Percentiles rank a stretch among this genome's conserved stretches.
Conservation (phyloP, 2,888 invertebrate genomes). For the Onchidella celtica region DNA sequence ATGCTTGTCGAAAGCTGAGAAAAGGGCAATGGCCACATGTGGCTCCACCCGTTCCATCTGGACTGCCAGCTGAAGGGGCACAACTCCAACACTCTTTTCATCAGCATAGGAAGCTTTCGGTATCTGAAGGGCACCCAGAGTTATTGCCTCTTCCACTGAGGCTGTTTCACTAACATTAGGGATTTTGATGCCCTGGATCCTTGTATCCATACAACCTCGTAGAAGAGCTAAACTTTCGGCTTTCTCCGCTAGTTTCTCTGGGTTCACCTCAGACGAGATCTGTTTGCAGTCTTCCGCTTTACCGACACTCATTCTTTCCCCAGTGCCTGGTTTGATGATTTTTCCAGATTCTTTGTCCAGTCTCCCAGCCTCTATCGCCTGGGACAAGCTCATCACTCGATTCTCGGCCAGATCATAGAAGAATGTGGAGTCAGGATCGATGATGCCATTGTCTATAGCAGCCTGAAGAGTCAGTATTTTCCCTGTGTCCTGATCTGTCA, state of each 20-base stretch:
- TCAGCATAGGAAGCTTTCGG: slow-evolving; percentile 66
- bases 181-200: slow-evolving; percentile 84
- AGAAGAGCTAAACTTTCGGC: slow-evolving; percentile 68
- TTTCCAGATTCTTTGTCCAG: slow-evolving; percentile 71
- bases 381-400: slow-evolving; percentile 66
- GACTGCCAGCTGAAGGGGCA: slow-evolving; percentile 71
- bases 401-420: slow-evolving; percentile 68
- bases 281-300: slow-evolving; percentile 88
- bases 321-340: slow-evolving; percentile 85
- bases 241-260: slow-evolving; percentile 64
- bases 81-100: slow-evolving; percentile 59
- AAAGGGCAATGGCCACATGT: slow-evolving; percentile 65
- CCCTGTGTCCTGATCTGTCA: slow-evolving; percentile 80
- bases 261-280: slow-evolving; percentile 44
- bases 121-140: slow-evolving; percentile 67
- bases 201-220: slow-evolving; percentile 84
- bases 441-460: slow-evolving; percentile 68
- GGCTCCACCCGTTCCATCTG: slow-evolving; percentile 68
- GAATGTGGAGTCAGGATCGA: slow-evolving; percentile 73
- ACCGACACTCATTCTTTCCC: slow-evolving; percentile 92
- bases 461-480: slow-evolving; percentile 78
- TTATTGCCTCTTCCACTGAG: slow-evolving; percentile 80
- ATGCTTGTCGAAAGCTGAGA: slow-evolving; percentile 77
- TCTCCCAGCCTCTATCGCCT: slow-evolving; percentile 70
- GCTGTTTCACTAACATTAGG: slow-evolving; percentile 88